These are phyloP conservation scores for Agrochola litura DNA, from an alignment of 2,888 invertebrate species.

Conservation along the genomic window DNA sequence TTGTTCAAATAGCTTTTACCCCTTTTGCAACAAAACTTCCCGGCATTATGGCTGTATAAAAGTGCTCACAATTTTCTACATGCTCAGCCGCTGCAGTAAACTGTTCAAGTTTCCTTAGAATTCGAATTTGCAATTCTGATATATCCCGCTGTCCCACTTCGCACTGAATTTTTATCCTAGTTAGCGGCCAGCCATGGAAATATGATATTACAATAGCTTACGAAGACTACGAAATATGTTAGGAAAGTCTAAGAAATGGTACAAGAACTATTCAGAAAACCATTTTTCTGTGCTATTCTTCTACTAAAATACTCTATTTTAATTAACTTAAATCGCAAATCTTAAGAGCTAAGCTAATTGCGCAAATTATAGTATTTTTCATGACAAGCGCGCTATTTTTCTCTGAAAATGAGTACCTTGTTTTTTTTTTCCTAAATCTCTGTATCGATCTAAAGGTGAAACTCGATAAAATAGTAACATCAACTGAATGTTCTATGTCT, in stretches of 20 bases:
- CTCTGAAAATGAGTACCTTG: too few species aligned
- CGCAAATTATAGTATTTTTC: not conserved
- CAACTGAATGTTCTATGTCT: too few species aligned
- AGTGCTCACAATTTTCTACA: slow-evolving; percentile 58
- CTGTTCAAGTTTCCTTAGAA: slow-evolving; percentile 60
- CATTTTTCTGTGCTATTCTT: not conserved
- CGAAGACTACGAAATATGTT: slow-evolving; percentile 15
- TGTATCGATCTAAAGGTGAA: too few species aligned
- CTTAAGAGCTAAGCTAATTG: not conserved
- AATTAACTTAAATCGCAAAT: not conserved
- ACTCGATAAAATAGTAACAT: too few species aligned
- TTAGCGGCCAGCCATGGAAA: slow-evolving; percentile 45
- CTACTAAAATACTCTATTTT: not conserved
- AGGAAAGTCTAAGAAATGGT: not conserved
- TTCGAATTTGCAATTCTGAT: slow-evolving; percentile 66
- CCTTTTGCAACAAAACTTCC: slow-evolving; percentile 37
- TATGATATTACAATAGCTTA: slow-evolving; percentile 52
- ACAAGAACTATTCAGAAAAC: slow-evolving; percentile 1
- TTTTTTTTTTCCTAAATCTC: not conserved
- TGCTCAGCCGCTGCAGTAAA: slow-evolving; percentile 54
- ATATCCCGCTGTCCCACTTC: slow-evolving; percentile 54
- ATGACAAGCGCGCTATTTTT: not conserved
- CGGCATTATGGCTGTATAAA: slow-evolving; percentile 42
- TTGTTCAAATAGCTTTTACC: slow-evolving; percentile 3
- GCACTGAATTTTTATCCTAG: slow-evolving; percentile 61